Evolutionary conservation across 2,113 vertebrate genomes (phyloP).

Genomic region (Thoracochromis brauschi): DNA sequence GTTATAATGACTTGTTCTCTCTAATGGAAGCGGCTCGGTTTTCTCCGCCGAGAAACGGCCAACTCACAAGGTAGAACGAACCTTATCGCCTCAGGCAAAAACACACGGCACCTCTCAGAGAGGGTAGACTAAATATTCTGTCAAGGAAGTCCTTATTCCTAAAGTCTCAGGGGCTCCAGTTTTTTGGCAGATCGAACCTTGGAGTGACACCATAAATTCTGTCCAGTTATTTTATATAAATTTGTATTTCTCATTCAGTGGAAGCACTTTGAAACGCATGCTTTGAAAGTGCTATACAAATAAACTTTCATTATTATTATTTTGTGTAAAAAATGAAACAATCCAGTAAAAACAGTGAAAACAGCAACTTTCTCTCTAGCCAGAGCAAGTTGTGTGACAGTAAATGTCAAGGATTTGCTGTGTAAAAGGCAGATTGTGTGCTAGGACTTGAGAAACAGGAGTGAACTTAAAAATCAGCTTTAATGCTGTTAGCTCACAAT

Average conservation of each 20-base stretch:
- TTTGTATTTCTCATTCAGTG: not conserved
- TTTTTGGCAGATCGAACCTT: not conserved
- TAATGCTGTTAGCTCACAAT: not conserved
- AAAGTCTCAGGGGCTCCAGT: not conserved
- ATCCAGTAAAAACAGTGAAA: not conserved
- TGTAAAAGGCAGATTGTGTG: not conserved
- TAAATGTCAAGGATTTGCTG: not conserved
- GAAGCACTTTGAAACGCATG: not conserved
- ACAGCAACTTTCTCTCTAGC: not conserved
- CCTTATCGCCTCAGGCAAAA: constrained; percentile 24
- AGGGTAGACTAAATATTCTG: constrained; percentile 29
- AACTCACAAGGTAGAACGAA: constrained; percentile 8
- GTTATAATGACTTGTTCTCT: constrained; percentile 21
- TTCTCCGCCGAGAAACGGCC: not conserved
- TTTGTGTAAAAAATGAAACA: not conserved
- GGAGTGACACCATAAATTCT: not conserved
- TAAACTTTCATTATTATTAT: not conserved
- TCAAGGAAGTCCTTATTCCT: constrained; percentile 26
- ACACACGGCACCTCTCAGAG: not conserved
- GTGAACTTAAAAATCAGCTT: not conserved
- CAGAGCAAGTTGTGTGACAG: not conserved
- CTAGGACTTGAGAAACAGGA: not conserved
- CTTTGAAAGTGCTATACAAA: not conserved
- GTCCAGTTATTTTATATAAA: not conserved
- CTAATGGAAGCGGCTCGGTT: not conserved